These are phyloP conservation scores for Samia ricini DNA, from an alignment of 1,140 invertebrate genomes.

Conservation along the genomic window DNA sequence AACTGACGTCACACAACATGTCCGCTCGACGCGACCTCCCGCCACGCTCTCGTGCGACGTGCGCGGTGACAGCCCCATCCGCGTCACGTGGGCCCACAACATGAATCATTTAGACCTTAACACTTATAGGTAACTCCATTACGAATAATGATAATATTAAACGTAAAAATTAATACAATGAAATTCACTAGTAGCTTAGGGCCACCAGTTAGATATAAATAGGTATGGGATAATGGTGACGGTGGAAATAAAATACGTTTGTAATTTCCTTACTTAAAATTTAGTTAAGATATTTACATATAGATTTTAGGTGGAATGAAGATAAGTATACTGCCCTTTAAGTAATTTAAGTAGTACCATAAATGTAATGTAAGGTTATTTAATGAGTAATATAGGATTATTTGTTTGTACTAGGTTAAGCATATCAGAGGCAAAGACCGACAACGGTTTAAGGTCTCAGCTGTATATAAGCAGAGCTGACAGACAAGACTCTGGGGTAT, in stretches of 20 bases:
- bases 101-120: constrained; percentile 83
- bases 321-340: background rate
- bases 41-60: constrained; percentile 89
- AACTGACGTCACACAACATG: constrained; percentile 83
- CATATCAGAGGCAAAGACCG: constrained; percentile 85
- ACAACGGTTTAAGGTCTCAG: constrained; percentile 84
- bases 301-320: background rate
- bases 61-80: constrained; percentile 90
- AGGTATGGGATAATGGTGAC: too few species aligned
- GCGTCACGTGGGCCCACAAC: constrained; percentile 87
- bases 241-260: too few species aligned
- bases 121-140: constrained; percentile 79
- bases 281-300: too few species aligned
- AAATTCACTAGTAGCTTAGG: too few species aligned
- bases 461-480: constrained; percentile 84
- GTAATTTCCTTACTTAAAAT: too few species aligned
- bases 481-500: constrained; percentile 89
- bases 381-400: too few species aligned
- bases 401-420: constrained; percentile 73
- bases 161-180: too few species aligned
- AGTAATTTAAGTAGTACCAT: too few species aligned
- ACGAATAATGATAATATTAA: too few species aligned
- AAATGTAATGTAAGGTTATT: too few species aligned
- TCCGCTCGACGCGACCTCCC: constrained; percentile 84
- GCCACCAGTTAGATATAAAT: too few species aligned